Evolutionary conservation across 2,113 vertebrate species (phyloP), one percentile per base, ranked within the genome.

Genomic region (Carettochelys insculpta): DNA sequence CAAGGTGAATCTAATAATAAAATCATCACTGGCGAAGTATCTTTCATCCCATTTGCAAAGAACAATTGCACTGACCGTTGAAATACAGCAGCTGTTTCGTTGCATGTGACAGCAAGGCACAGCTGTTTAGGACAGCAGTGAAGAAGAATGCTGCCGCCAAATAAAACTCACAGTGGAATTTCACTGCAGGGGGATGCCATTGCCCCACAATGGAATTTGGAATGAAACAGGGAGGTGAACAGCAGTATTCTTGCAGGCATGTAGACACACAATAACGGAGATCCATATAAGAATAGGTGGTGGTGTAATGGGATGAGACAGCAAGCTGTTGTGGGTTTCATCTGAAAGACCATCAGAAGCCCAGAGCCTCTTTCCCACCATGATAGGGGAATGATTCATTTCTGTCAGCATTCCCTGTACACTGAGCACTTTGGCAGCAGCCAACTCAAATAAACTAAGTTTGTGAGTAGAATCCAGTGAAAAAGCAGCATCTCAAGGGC

Each of bases 121-220:
- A 12, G 12, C 0, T 0, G 48, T 54, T 77, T 38, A n/a, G 50
- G 6, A 0, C 25, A 38, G 50, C 47, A 80, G 71, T 47, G 48
- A n/a, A 54, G 58, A 47, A 38, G 20, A 24, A 43, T 24, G 24
- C 27, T 45, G n/a, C 20, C 20, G 14, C 41, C 71, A 6, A 43
- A 45, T 43, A 45, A 45, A 75, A 43, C 71, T 75, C 41, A 6
- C 12, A 24, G 19, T 2, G 85, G 73, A 8, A 7, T 43, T 4
- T 52, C 29, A 41, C 47, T 47, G 51, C 83, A 20, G 53, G 9
- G 0, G 0, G 50, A 31, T 41, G 20, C 31, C 19, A 47, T 5
- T 77, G 51, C 17, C 11, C 41, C 51, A 34, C 48, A 8, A 22
- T 50, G 13, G 65, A 58, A 68, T 7, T 22, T 1, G 2, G 20